Base-by-base conservation (phyloP, 2,113 vertebrate genomes). In the Rhinogobius similis region DNA sequence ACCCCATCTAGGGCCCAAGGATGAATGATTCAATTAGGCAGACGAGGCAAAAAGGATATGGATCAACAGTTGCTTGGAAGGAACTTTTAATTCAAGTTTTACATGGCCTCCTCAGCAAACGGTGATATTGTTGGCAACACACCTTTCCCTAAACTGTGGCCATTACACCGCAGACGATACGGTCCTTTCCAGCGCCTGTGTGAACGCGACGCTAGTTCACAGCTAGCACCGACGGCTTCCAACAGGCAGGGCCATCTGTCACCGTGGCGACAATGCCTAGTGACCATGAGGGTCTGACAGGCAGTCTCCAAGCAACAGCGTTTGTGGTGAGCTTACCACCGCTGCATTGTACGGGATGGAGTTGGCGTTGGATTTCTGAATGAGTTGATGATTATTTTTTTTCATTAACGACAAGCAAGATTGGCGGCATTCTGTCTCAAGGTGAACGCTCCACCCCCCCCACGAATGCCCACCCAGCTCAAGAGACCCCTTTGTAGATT, bases 221-320 rank as follows among this genome's bases (percentile, higher is more conserved):
- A 43, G 78, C 87, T 81, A 73, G 75, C 90, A 92, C 85, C 72
- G 72, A 90, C 76, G 78, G 70, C 79, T 79, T 93, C 92, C 91
- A 87, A 91, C 86, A 86, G 92, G 81, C 86, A 82, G 82, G 83
- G 87, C 94, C 93, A 95, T 95, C 93, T 95, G 93, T 92, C 90
- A 90, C 88, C 69, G 77, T 83, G 71, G 71, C 50, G 82, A 88
- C 82, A 50, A 81, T 65, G 82, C 86, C 77, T 69, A 76, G 74
- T 86, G 86, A 72, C 78, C 70, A 2, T 65, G 73, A 77, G 76
- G 85, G 81, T 68, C 76, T 72, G 82, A 87, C 82, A 88, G 85
- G 85, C 82, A 18, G 91, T 91, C 84, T 89, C 86, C 73, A 68
- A 65, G 87, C 89, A 90, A 89, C 87, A 11, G 77, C 75, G 75